Conservation (phyloP, 2,113 vertebrate genomes). For the Caretta caretta region DNA sequence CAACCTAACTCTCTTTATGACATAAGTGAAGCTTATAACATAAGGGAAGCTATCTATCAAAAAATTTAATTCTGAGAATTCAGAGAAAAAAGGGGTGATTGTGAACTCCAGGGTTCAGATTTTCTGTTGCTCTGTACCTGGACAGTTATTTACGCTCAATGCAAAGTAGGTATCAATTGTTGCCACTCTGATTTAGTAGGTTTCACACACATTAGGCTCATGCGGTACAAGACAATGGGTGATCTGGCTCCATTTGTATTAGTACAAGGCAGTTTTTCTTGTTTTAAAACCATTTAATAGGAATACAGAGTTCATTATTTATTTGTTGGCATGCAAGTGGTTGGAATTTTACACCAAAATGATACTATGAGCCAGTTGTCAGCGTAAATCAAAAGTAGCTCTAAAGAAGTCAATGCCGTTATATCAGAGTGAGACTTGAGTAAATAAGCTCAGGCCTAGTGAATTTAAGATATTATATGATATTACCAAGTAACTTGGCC, state of each 20-base stretch:
- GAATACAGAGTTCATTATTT: not conserved
- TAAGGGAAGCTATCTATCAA: not conserved
- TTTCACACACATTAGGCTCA: not conserved
- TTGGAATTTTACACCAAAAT: not conserved
- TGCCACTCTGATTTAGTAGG: not conserved
- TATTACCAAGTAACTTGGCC: accelerated
- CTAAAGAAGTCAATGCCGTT: accelerated
- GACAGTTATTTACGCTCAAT: not conserved
- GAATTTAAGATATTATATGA: accelerated
- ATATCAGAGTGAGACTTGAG: not conserved
- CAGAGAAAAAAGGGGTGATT: not conserved
- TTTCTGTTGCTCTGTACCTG: not conserved
- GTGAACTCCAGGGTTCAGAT: not conserved
- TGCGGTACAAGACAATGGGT: not conserved
- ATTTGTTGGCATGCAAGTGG: not conserved
- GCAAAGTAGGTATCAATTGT: not conserved
- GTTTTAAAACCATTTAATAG: not conserved
- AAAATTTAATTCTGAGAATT: not conserved
- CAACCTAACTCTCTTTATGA: not conserved
- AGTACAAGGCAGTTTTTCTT: not conserved
- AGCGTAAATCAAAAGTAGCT: not conserved
- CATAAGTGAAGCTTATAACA: conserved; percentile 1
- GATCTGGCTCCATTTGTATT: not conserved
- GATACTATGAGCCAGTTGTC: accelerated
- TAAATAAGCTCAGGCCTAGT: accelerated